Percentiles rank a stretch among this genome's conserved stretches.
These are phyloP conservation scores for Burhinus bistriatus DNA, from an alignment of 2,113 vertebrate species.

Conservation along the genomic window DNA sequence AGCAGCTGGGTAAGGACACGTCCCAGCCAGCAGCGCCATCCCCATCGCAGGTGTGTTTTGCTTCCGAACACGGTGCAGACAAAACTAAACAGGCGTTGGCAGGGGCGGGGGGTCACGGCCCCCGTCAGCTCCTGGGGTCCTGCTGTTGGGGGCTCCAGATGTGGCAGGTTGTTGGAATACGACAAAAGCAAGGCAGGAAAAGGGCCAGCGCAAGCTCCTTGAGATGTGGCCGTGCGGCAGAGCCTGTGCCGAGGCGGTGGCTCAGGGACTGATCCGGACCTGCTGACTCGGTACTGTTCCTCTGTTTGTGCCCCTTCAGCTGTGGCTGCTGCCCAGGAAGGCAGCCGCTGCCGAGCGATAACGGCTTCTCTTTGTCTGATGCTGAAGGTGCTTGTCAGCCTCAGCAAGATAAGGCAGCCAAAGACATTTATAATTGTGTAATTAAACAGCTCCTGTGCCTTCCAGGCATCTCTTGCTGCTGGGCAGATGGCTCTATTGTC, in stretches of 20 bases:
- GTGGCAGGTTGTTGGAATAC: neutral
- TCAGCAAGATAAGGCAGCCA: constrained; percentile 18
- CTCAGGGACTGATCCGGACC: neutral
- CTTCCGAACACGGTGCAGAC: neutral
- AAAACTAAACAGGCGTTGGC: neutral
- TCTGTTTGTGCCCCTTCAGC: neutral
- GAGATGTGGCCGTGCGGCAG: neutral
- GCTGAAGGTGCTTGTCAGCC: constrained; percentile 36
- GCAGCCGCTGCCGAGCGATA: neutral
- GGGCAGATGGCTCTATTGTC: neutral
- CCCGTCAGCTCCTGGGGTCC: neutral
- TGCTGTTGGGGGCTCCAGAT: neutral
- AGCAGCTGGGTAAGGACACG: neutral
- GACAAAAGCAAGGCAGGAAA: neutral
- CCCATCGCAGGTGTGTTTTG: neutral
- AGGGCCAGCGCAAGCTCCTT: neutral
- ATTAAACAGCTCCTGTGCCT: constrained; percentile 29
- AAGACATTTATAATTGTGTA: constrained; percentile 49
- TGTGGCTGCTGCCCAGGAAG: constrained; percentile 18
- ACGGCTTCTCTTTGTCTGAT: constrained; percentile 33
- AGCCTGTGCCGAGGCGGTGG: neutral
- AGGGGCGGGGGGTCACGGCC: neutral
- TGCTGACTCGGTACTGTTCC: neutral
- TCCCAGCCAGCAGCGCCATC: neutral
- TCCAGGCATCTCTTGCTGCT: neutral